Percentiles rank a stretch among this genome's conserved stretches.
These are phyloP conservation scores for Pygmarrhopalites habei DNA, from an alignment of 1,140 invertebrate species.

Conservation along the genomic window DNA sequence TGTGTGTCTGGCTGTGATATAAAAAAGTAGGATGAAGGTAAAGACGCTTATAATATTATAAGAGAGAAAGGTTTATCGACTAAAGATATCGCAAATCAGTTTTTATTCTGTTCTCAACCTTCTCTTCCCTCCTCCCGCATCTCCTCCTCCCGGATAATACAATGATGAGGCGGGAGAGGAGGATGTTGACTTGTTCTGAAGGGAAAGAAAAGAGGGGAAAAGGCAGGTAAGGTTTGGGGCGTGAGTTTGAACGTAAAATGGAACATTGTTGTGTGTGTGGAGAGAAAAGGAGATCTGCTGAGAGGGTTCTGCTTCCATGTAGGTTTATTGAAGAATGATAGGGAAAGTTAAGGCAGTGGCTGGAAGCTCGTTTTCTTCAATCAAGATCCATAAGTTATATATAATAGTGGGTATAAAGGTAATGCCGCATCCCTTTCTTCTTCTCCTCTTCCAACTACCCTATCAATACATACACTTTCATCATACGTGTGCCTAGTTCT, in stretches of 20 bases:
- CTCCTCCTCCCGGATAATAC: not conserved
- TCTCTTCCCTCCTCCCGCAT: not conserved
- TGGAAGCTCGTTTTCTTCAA: constrained; percentile 28
- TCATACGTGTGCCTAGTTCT: no score
- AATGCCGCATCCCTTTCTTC: constrained; percentile 29
- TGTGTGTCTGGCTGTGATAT: constrained; percentile 5
- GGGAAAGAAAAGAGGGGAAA: not conserved
- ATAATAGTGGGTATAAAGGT: constrained; percentile 15
- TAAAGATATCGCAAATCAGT: constrained; percentile 31
- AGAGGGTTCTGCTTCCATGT: not conserved
- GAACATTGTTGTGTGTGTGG: constrained; percentile 8
- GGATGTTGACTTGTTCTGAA: constrained; percentile 3
- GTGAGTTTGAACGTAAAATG: constrained; percentile 12
- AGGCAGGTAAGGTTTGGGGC: not conserved
- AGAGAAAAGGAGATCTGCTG: not conserved
- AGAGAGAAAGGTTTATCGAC: constrained; percentile 28
- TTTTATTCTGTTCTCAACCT: constrained; percentile 18
- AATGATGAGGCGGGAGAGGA: not conserved
- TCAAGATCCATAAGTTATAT: constrained; percentile 32
- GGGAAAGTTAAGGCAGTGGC: constrained; percentile 15
- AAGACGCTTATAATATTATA: no score
- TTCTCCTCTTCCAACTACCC: no score
- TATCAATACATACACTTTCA: no score
- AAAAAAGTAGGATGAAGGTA: no score
- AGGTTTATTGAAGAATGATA: constrained; percentile 8